Conservation (phyloP, 2,113 vertebrate genomes). For the Rafetus swinhoei region DNA sequence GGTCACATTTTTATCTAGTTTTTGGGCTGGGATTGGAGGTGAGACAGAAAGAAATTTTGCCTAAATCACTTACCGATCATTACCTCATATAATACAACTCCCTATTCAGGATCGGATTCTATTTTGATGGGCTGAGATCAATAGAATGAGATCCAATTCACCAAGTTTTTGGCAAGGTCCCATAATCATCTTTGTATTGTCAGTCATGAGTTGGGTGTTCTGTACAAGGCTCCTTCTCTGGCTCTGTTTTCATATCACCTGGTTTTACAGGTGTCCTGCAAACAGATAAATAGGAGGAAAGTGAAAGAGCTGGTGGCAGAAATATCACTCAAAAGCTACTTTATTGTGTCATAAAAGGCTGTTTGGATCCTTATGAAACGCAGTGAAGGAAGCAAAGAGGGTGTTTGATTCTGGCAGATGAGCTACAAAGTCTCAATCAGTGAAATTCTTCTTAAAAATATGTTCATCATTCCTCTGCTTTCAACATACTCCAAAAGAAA, state of each 20-base stretch:
- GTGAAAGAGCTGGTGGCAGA: background rate
- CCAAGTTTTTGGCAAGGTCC: background rate
- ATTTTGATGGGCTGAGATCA: background rate
- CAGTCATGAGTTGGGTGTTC: background rate
- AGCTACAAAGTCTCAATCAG: background rate
- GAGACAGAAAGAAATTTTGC: background rate
- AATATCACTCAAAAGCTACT: background rate
- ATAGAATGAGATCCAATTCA: background rate
- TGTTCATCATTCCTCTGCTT: background rate
- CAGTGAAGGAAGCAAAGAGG: background rate
- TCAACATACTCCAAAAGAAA: constrained; percentile 24
- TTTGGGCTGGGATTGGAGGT: background rate
- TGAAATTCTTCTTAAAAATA: constrained; percentile 6
- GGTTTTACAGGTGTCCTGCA: background rate
- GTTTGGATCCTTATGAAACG: background rate
- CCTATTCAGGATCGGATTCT: background rate
- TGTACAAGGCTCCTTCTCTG: background rate
- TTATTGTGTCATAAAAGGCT: background rate
- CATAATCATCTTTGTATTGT: background rate
- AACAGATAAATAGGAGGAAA: background rate
- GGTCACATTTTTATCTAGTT: background rate
- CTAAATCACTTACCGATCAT: background rate
- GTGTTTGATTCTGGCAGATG: background rate
- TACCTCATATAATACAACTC: background rate
- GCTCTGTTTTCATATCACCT: background rate